These are phyloP conservation scores for Neoseiulus cucumeris DNA, from an alignment of 1,140 invertebrate genomes.

Conservation along the genomic window DNA sequence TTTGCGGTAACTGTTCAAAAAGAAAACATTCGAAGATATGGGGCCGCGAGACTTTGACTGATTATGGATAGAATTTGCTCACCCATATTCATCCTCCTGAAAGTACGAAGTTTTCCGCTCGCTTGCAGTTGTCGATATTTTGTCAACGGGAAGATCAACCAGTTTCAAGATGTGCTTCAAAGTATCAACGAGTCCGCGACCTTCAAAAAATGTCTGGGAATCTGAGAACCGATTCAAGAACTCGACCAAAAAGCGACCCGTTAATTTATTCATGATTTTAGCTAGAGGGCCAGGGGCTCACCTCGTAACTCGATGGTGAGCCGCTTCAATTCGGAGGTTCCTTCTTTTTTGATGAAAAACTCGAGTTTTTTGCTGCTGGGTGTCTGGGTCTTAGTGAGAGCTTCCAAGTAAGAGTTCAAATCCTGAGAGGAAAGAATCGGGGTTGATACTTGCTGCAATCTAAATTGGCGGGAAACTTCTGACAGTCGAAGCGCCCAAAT, in stretches of 20 bases:
- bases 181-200: neutral
- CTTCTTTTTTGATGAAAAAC: slow-evolving; percentile 40
- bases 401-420: slow-evolving; percentile 59
- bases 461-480: neutral
- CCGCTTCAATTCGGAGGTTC: neutral
- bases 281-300: neutral
- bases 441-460: neutral
- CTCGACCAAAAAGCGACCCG: neutral
- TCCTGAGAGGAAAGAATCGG: slow-evolving; percentile 23
- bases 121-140: neutral
- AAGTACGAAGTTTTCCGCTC: neutral
- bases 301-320: neutral
- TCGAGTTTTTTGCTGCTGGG: slow-evolving; percentile 33
- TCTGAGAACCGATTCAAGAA: neutral
- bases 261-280: neutral
- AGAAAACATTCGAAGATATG: neutral
- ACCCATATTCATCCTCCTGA: neutral
- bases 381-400: slow-evolving; percentile 39
- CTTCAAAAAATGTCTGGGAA: neutral
- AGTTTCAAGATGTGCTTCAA: neutral
- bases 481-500: neutral
- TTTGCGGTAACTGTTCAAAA: neutral
- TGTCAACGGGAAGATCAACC: neutral
- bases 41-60: neutral
- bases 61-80: neutral